Percentiles rank a stretch among this genome's conserved stretches.
These are phyloP conservation scores for Ciconia boyciana DNA, from an alignment of 2,113 vertebrate species.

Conservation along the genomic window DNA sequence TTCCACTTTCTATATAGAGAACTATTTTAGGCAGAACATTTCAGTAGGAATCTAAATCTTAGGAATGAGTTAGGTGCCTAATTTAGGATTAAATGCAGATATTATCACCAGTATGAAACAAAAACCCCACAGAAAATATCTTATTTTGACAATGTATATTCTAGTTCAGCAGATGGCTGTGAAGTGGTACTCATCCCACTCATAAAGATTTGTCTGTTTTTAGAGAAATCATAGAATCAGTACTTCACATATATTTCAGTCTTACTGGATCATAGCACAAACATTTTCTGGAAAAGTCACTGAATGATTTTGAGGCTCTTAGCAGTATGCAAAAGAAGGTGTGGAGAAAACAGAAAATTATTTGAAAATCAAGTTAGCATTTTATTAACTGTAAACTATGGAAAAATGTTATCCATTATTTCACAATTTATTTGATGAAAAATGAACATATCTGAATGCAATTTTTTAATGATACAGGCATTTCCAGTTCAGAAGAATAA, in stretches of 20 bases:
- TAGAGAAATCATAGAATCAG: background rate
- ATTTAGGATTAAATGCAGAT: background rate
- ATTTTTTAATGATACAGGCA: background rate
- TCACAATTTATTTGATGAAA: background rate
- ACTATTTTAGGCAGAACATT: background rate
- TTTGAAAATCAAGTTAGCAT: background rate
- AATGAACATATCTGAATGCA: background rate
- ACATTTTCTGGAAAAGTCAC: background rate
- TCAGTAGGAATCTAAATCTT: background rate
- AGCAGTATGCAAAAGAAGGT: background rate
- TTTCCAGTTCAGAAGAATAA: background rate
- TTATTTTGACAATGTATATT: background rate
- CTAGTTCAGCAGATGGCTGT: background rate
- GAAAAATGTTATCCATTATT: background rate
- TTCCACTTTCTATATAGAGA: background rate
- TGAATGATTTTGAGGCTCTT: background rate
- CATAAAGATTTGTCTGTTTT: background rate
- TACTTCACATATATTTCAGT: background rate
- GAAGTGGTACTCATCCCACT: background rate
- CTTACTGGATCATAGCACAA: background rate
- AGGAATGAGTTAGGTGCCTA: background rate
- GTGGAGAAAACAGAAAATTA: background rate
- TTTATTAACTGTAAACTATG: background rate
- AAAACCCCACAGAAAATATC: background rate
- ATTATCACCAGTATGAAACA: background rate